phyloP scores from a whole-genome alignment of 2,888 invertebrate genomes.

The Siphlonurus alternatus region DNA sequence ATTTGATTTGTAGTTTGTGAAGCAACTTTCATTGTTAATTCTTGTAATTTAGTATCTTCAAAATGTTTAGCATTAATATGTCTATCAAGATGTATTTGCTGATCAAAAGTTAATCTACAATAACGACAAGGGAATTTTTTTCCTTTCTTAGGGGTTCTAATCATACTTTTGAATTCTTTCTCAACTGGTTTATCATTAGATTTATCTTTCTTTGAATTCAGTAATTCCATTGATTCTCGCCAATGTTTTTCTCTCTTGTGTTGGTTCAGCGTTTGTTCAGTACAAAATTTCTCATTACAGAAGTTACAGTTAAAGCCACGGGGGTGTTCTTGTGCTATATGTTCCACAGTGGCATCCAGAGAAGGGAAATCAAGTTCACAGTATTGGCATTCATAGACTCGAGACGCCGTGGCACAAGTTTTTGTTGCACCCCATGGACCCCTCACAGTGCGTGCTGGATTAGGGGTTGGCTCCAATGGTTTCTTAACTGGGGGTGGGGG shows the following conservation, averaged over 20 bases:
- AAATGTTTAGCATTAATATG: neutral
- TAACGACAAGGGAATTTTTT: neutral
- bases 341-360: neutral
- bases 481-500: neutral
- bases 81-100: neutral
- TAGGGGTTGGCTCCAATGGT: neutral
- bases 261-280: neutral
- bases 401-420: neutral
- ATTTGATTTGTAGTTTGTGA: neutral
- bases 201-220: neutral
- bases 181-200: neutral
- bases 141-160: neutral
- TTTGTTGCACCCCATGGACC: neutral
- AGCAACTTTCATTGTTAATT: neutral
- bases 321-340: neutral
- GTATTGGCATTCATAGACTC: neutral
- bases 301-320: neutral
- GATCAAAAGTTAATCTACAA: neutral
- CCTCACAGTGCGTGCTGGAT: neutral
- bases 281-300: neutral
- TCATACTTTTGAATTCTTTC: neutral
- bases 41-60: neutral
- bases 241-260: slow-evolving; percentile 2
- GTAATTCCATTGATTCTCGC: neutral
- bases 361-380: neutral